Percentiles rank a stretch among this genome's conserved stretches.
Evolutionary conservation across 2,113 vertebrate genomes (phyloP).

Genomic region (Ptyas mucosa): DNA sequence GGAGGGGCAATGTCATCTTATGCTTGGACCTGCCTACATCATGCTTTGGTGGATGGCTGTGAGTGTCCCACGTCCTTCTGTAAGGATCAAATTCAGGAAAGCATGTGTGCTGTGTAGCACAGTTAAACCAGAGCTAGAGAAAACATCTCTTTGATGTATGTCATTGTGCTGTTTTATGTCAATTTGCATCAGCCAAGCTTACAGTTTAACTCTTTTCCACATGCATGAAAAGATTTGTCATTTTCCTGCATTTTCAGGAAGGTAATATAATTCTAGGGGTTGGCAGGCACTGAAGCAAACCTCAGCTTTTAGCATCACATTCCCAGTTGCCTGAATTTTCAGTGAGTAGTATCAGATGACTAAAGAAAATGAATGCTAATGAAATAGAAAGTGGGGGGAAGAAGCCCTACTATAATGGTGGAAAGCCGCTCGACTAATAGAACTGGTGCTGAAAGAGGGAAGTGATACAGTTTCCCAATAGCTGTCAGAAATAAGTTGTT

Average conservation of each 20-base stretch:
- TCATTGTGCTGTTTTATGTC: slow-evolving; percentile 58
- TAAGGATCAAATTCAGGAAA: slow-evolving; percentile 10
- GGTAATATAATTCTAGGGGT: slow-evolving; percentile 59
- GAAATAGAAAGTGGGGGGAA: slow-evolving; percentile 57
- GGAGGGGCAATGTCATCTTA: background rate
- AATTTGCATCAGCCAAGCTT: slow-evolving; percentile 60
- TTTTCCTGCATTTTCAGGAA: slow-evolving; percentile 64
- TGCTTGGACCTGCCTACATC: background rate
- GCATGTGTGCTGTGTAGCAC: slow-evolving; percentile 26
- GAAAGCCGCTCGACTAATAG: slow-evolving; percentile 50
- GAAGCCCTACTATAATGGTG: slow-evolving; percentile 33
- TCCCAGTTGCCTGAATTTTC: slow-evolving; percentile 61
- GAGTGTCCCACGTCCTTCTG: slow-evolving; percentile 37
- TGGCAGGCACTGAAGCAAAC: slow-evolving; percentile 61
- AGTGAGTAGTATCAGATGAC: slow-evolving; percentile 50
- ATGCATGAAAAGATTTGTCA: slow-evolving; percentile 62
- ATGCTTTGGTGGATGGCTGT: background rate
- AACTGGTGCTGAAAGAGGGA: slow-evolving; percentile 31
- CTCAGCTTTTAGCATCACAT: slow-evolving; percentile 60
- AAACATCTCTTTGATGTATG: slow-evolving; percentile 52
- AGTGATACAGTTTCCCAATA: slow-evolving; percentile 38
- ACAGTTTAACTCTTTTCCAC: slow-evolving; percentile 57
- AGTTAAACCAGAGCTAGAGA: slow-evolving; percentile 39
- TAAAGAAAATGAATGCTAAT: slow-evolving; percentile 62
- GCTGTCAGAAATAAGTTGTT: slow-evolving; percentile 46